These are phyloP conservation scores for Chaunax sp. DNA, from an alignment of 2,797 vertebrate genomes.

Conservation along the genomic window DNA sequence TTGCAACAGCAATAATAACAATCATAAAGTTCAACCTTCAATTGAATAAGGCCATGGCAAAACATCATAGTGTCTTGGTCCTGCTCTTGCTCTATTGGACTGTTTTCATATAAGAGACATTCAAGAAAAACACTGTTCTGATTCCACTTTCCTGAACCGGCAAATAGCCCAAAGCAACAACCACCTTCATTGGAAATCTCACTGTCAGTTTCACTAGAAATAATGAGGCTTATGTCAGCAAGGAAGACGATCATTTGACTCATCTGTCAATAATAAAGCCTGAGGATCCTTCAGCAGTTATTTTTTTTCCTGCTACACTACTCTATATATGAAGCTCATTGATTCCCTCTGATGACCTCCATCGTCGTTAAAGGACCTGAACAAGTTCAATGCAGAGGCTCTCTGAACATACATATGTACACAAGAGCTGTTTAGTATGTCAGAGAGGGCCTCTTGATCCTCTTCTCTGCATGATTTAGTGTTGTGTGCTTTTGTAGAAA, in stretches of 20 bases:
- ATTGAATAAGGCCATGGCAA: not conserved
- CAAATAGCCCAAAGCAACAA: conserved; percentile 34
- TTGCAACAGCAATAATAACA: too few relatives aligned
- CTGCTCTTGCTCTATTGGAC: not conserved
- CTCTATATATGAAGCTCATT: not conserved
- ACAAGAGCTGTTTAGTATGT: conserved; percentile 22
- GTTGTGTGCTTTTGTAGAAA: conserved; percentile 31
- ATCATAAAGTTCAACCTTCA: too few relatives aligned
- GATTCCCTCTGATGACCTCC: conserved; percentile 29
- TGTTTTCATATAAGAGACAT: not conserved
- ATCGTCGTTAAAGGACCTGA: conserved; percentile 23
- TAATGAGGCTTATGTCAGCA: conserved; percentile 42
- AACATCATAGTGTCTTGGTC: not conserved
- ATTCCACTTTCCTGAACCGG: conserved; percentile 36
- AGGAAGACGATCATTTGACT: conserved; percentile 44
- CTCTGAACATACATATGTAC: not conserved
- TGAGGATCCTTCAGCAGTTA: conserved; percentile 17
- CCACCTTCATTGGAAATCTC: conserved; percentile 19
- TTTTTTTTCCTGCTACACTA: not conserved
- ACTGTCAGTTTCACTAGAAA: conserved; percentile 36
- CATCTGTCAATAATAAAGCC: conserved; percentile 47
- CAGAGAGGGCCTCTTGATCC: not conserved
- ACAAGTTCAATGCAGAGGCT: conserved; percentile 4
- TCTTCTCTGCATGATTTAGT: conserved; percentile 9
- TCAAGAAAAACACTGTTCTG: conserved; percentile 13